A percentile compares a stretch with the other conserved stretches of the same genome.
phyloP scores from a whole-genome alignment of 2,888 invertebrate genomes.

The Rapana venosa region DNA sequence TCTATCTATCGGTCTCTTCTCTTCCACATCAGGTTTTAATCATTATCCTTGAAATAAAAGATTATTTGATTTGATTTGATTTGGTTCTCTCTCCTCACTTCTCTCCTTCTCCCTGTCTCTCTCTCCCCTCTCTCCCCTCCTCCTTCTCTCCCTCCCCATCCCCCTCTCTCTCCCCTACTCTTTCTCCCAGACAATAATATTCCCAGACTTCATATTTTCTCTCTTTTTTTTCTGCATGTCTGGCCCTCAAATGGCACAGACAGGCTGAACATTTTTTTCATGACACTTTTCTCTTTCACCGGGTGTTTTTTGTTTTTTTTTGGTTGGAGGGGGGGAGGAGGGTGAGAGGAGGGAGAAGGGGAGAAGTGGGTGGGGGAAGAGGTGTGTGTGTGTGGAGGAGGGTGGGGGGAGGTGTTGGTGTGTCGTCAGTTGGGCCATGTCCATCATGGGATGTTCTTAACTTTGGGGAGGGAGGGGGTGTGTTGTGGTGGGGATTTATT shows the following conservation, averaged over 20 bases:
- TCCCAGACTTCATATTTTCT: not conserved
- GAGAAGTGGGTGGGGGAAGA: not conserved
- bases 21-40: too few relatives aligned
- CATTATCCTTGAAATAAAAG: too few relatives aligned
- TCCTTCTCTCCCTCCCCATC: not conserved
- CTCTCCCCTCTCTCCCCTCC: constrained; percentile 5
- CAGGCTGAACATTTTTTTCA: constrained; percentile 32
- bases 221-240: constrained; percentile 44
- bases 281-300: constrained; percentile 35
- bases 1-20: not conserved
- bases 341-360: too few relatives aligned
- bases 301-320: too few relatives aligned
- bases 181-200: not conserved
- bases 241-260: constrained; percentile 40
- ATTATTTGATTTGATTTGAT: too few relatives aligned
- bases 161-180: not conserved
- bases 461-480: not conserved
- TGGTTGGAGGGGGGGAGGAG: too few relatives aligned
- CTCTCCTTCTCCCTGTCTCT: too few relatives aligned
- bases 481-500: not conserved
- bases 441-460: constrained; percentile 36
- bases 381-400: not conserved
- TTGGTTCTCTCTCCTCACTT: too few relatives aligned
- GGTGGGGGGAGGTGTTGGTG: not conserved
- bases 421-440: constrained; percentile 42